phyloP scores from a whole-genome alignment of 1,140 invertebrate genomes.

The Scaptomyza pallida region DNA sequence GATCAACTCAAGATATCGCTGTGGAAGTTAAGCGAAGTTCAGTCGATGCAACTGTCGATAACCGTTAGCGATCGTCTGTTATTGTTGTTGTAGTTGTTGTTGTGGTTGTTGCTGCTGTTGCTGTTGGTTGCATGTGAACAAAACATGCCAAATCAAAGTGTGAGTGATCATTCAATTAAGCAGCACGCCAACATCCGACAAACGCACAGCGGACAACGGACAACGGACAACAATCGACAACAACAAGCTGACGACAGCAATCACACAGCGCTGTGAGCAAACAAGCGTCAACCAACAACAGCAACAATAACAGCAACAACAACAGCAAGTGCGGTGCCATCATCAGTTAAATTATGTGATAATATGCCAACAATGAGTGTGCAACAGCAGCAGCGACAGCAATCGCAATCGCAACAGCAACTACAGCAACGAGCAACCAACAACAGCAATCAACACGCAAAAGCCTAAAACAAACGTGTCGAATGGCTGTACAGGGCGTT shows the following conservation, averaged over 20 bases:
- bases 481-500: slow-evolving; percentile 2
- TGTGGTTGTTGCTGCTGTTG: slow-evolving; percentile 15
- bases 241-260: slow-evolving; percentile 59
- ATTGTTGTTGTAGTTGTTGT: slow-evolving; percentile 13
- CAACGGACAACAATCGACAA: slow-evolving; percentile 23
- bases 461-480: slow-evolving; percentile 77
- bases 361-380: slow-evolving; percentile 82
- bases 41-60: slow-evolving; percentile 51
- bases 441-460: slow-evolving; percentile 76
- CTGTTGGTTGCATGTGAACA: slow-evolving; percentile 48
- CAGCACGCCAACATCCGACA: slow-evolving; percentile 60
- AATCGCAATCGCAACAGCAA: slow-evolving; percentile 28
- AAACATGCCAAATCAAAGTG: slow-evolving; percentile 77
- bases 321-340: slow-evolving; percentile 59
- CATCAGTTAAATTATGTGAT: slow-evolving; percentile 82
- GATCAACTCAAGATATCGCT: slow-evolving; percentile 38
- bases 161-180: slow-evolving; percentile 82
- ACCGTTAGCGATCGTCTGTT: slow-evolving; percentile 47
- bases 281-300: slow-evolving; percentile 45
- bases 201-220: slow-evolving; percentile 26
- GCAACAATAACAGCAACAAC: slow-evolving; percentile 13
- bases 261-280: slow-evolving; percentile 45
- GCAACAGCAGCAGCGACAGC: slow-evolving; percentile 57
- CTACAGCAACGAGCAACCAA: slow-evolving; percentile 25
- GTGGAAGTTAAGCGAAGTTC: slow-evolving; percentile 35